These are phyloP conservation scores for Tautogolabrus adspersus DNA, from an alignment of 2,113 vertebrate species.

Conservation along the genomic window DNA sequence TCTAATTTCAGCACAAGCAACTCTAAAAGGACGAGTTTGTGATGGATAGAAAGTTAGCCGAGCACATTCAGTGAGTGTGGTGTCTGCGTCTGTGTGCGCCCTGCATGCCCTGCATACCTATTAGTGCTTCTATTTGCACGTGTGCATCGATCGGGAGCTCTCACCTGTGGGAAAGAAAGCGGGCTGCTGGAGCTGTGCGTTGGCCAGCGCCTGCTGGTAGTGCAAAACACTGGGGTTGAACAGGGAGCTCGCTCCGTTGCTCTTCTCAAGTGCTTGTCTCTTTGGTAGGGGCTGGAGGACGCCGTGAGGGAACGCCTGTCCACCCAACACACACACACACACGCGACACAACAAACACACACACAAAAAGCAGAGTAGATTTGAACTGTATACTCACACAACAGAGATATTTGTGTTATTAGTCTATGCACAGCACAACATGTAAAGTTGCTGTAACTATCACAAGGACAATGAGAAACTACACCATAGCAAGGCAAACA, in stretches of 20 bases:
- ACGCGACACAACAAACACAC: too few species aligned
- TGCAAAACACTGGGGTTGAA: conserved; percentile 98
- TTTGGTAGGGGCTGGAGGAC: conserved; percentile 99
- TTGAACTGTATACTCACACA: conserved; percentile 36
- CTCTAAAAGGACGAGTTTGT: neutral
- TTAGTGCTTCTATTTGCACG: conserved; percentile 9
- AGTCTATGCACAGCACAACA: conserved; percentile 73
- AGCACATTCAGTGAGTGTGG: neutral
- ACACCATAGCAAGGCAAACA: conserved; percentile 71
- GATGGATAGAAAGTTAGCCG: conserved; percentile 7
- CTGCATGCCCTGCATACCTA: conserved; percentile 2
- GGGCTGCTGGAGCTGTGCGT: conserved; percentile 94
- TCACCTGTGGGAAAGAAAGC: conserved; percentile 97
- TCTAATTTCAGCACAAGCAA: neutral
- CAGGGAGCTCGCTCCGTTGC: conserved; percentile 91
- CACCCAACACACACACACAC: conserved; percentile 40
- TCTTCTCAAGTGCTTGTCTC: conserved; percentile 98
- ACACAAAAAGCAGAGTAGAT: conserved; percentile 51
- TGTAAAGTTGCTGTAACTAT: conserved; percentile 74
- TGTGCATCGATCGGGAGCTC: neutral
- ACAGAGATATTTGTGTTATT: conserved; percentile 42
- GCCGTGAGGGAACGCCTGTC: conserved; percentile 94
- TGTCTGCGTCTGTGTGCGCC: conserved; percentile 10
- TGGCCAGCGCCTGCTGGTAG: conserved; percentile 98
- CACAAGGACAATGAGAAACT: conserved; percentile 75